Evolutionary conservation across 2,113 vertebrate species (phyloP).

Genomic region (Melospiza melodia): DNA sequence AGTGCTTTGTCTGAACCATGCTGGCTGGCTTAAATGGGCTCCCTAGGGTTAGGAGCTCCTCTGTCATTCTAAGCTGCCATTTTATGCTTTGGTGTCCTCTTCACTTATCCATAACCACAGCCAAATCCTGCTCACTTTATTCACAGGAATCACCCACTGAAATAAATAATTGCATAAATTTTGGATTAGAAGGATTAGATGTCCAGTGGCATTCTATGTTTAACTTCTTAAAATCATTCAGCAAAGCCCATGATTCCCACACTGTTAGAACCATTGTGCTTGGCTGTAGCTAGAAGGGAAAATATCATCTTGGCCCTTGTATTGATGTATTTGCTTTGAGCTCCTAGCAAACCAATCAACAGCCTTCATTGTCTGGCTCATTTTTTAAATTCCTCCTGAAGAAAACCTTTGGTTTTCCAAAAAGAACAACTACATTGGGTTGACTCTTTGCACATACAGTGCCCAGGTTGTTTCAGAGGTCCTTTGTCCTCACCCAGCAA

Average conservation of each 20-base stretch:
- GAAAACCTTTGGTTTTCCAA: background rate
- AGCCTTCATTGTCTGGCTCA: background rate
- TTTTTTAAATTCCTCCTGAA: background rate
- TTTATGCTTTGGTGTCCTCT: constrained; percentile 45
- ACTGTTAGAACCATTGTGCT: background rate
- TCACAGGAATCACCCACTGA: constrained; percentile 9
- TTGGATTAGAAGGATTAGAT: constrained; percentile 21
- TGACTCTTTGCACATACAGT: fast-evolving
- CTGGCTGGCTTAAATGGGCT: constrained; percentile 26
- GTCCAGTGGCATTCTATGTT: background rate
- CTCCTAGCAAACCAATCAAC: background rate
- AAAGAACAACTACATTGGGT: background rate
- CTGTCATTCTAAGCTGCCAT: constrained; percentile 44
- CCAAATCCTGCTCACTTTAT: constrained; percentile 34
- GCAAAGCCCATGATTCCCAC: background rate
- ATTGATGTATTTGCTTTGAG: background rate
- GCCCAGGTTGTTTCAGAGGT: background rate
- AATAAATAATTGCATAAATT: constrained; percentile 46
- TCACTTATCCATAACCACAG: constrained; percentile 26
- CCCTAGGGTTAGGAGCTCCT: constrained; percentile 35
- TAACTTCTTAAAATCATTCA: background rate
- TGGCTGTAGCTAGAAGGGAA: background rate
- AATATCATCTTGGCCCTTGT: background rate
- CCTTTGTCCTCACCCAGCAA: background rate
- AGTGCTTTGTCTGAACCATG: constrained; percentile 5